A percentile compares a stretch with the other conserved stretches of the same genome.
Evolutionary conservation across 2,113 vertebrate species (phyloP).

Genomic region (Gallinago jamesoni): DNA sequence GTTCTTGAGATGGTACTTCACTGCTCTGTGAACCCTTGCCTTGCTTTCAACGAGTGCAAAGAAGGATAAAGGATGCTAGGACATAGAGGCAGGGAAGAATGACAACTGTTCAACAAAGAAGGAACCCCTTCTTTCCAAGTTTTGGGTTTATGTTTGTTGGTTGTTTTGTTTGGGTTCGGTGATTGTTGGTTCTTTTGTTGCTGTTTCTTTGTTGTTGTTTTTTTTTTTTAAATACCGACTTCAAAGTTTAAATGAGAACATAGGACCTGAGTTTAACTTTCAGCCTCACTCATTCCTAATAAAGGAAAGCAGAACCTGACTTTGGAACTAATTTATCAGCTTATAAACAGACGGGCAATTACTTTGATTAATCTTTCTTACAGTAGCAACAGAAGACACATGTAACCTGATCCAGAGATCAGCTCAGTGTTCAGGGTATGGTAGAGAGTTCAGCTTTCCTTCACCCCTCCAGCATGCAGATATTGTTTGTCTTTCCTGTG

Average conservation of each 20-base stretch:
- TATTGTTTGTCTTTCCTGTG: not conserved
- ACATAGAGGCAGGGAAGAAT: not conserved
- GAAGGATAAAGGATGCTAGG: not conserved
- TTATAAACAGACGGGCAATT: constrained; percentile 27
- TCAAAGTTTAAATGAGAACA: not conserved
- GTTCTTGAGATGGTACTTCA: not conserved
- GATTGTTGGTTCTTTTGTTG: not conserved
- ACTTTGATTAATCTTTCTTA: constrained; percentile 23
- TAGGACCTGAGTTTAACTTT: not conserved
- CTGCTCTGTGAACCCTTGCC: not conserved
- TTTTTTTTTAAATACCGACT: not conserved
- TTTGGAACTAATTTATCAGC: constrained; percentile 33
- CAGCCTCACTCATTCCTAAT: not conserved
- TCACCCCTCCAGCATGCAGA: not conserved
- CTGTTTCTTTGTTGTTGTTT: not conserved
- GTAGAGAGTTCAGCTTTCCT: not conserved
- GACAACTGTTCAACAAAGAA: not conserved
- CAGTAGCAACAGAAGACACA: not conserved
- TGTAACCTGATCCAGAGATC: not conserved
- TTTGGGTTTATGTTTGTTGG: not conserved
- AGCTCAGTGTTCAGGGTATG: not conserved
- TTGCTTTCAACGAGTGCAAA: not conserved
- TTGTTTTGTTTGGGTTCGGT: not conserved
- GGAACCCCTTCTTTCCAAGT: not conserved
- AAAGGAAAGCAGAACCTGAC: constrained; percentile 9